Evolutionary conservation across 2,797 vertebrate genomes (phyloP).

Genomic region (Sebastiscus albofasciatus): DNA sequence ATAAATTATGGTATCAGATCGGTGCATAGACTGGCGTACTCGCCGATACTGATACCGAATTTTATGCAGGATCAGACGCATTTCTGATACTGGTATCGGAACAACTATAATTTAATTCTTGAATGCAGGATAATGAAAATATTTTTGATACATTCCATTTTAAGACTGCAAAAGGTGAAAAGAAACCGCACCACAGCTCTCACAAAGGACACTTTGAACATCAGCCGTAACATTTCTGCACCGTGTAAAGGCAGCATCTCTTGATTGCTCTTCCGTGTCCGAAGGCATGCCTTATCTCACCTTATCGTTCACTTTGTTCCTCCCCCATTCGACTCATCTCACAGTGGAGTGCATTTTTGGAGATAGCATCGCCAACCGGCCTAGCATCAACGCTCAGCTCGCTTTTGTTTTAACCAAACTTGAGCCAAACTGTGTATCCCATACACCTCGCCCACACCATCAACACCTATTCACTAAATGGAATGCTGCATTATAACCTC

Average conservation of each 20-base stretch:
- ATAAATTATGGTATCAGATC: too few relatives aligned
- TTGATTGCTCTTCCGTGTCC: constrained; percentile 40
- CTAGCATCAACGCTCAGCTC: background rate
- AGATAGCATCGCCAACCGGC: constrained; percentile 36
- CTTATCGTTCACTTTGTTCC: constrained; percentile 23
- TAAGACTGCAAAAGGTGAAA: background rate
- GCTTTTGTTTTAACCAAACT: constrained; percentile 28
- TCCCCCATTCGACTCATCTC: constrained; percentile 14
- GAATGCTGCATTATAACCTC: constrained; percentile 30
- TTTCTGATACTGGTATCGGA: too few relatives aligned
- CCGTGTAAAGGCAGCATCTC: constrained; percentile 6
- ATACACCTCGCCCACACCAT: background rate
- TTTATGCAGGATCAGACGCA: too few relatives aligned
- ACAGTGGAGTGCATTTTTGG: constrained; percentile 16
- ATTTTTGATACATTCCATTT: background rate
- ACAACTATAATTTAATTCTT: background rate
- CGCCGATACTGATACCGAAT: too few relatives aligned
- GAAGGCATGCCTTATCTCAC: constrained; percentile 47
- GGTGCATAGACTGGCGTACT: too few relatives aligned
- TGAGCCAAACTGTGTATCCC: background rate
- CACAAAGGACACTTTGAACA: constrained; percentile 1
- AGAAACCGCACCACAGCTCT: background rate
- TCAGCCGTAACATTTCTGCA: background rate
- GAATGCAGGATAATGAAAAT: background rate
- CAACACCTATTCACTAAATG: background rate